Evolutionary conservation across 1,140 invertebrate species (phyloP), one percentile per base, ranked within the genome.

Genomic region (Zelostemma sp.): DNA sequence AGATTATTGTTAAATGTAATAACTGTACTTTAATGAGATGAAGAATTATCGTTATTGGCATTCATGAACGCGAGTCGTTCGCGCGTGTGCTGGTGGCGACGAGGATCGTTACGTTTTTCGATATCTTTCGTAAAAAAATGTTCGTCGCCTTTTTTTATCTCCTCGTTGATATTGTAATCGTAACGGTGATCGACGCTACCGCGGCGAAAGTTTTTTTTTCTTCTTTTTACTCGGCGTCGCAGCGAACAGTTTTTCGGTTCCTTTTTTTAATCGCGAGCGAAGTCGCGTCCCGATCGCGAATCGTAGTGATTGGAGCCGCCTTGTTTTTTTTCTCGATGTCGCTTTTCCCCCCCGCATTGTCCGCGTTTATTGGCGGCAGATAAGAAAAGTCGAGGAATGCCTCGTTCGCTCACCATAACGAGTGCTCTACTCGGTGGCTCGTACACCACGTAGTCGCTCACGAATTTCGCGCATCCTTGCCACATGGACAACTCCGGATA

Each of bases 361-460:
- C 16, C 43, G 11, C 43, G 16, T 18, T 54, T 15, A 21, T 15
- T 43, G 40, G 14, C 18, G 14, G 9, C 47, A 9, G 17, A 21
- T 46, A 19, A 18, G 17, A 17, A 31, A 51, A 17, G 1, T 43
- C 45, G 28, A 19, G 47, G 14, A 33, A 47, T 46, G 43, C 14
- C n/a, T 43, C 28, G 45, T 1, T 21, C 43, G 90, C 90, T 91
- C 75, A 91, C 90, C 77, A 90, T 81, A 35, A 86, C 58, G 68
- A 88, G 87, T 1, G 88, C 85, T 50, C 87, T 85, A 19, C 79
- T 79, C 28, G 89, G 79, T 12, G 88, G 86, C 70, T 89, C 88
- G 71, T 89, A 92, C 9, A 85, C 81, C 25, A 92, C 83, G 63
- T 88, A 88, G 74, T 92, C 90, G 3, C 87, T 84, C 1, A 91